Evolutionary conservation across 2,888 invertebrate species (phyloP).

Genomic region (Lasioglossum calceatum): DNA sequence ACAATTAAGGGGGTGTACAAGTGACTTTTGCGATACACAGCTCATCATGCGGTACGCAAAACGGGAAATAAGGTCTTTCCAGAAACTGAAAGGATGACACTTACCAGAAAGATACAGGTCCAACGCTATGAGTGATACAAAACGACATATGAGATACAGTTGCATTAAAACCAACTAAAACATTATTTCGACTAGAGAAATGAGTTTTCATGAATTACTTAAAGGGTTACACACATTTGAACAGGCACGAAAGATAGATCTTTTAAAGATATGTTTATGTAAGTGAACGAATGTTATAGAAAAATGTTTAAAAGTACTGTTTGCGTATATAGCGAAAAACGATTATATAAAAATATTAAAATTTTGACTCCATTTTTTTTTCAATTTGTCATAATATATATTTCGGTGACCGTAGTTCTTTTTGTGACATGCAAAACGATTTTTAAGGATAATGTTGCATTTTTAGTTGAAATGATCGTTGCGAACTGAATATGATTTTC

Average conservation of each 20-base stretch:
- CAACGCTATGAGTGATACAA: constrained; percentile 82
- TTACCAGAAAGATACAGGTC: constrained; percentile 84
- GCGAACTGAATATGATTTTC: too few species aligned
- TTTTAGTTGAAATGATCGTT: background rate
- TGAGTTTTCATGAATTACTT: constrained; percentile 1
- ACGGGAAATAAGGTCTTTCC: constrained; percentile 41
- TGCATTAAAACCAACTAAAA: constrained; percentile 60
- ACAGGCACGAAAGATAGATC: background rate
- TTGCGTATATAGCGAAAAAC: background rate
- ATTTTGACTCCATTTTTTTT: background rate
- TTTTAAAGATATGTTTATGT: background rate
- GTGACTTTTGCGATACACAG: constrained; percentile 28
- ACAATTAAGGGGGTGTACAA: background rate
- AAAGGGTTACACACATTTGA: background rate
- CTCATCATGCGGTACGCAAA: constrained; percentile 54
- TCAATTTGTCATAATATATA: background rate
- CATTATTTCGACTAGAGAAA: constrained; percentile 30
- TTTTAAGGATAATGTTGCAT: background rate
- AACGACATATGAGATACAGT: constrained; percentile 80
- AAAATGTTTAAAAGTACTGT: background rate
- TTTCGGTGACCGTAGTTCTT: background rate
- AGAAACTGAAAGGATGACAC: constrained; percentile 68
- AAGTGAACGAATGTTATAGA: background rate
- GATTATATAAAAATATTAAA: background rate
- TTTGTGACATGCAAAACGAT: background rate